These are phyloP conservation scores for Reinhardtius hippoglossoides DNA, from an alignment of 2,113 vertebrate genomes.

Conservation along the genomic window DNA sequence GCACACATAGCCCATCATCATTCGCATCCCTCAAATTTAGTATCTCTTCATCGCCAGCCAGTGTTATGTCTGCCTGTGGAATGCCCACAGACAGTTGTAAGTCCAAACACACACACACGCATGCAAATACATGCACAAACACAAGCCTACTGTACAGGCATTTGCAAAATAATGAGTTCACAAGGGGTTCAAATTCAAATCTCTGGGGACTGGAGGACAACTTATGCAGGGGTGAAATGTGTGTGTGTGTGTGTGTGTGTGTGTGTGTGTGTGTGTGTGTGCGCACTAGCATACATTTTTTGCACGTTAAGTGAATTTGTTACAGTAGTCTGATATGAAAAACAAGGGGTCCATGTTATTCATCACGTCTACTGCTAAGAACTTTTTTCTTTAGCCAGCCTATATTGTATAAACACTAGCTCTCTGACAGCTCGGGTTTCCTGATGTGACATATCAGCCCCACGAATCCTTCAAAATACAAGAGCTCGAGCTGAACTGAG, in stretches of 20 bases:
- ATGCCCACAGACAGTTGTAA: background rate
- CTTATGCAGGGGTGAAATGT: constrained; percentile 37
- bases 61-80: background rate
- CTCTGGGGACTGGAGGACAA: constrained; percentile 8
- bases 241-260: no score
- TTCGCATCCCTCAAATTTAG: constrained; percentile 10
- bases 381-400: background rate
- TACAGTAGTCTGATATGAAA: background rate
- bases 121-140: background rate
- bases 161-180: constrained; percentile 50
- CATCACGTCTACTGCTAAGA: background rate
- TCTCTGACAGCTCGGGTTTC: constrained; percentile 26
- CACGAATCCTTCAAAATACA: constrained; percentile 7
- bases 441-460: background rate
- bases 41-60: constrained; percentile 20
- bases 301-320: background rate
- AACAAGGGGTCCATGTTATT: background rate
- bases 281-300: constrained; percentile 1
- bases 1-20: background rate
- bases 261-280: constrained; percentile 1
- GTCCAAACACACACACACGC: constrained; percentile 9
- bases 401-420: background rate
- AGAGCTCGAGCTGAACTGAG: constrained; percentile 24
- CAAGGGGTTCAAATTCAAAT: constrained; percentile 22
- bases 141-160: background rate